Evolutionary conservation across 1,140 invertebrate species (phyloP).

Genomic region (Trachymyrmex cornetzi): DNA sequence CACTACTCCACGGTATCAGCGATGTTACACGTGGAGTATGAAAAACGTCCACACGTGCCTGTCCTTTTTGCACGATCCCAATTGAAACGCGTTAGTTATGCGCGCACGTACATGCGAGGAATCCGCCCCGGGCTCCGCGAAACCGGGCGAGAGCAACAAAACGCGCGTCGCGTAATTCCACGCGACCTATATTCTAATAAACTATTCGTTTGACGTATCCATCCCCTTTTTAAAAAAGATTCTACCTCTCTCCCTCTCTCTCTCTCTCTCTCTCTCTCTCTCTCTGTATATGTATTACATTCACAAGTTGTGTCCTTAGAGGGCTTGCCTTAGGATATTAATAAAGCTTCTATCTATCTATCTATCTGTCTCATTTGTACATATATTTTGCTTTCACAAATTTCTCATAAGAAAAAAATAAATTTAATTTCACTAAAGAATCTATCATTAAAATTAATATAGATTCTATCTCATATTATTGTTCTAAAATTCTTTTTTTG

Average conservation of each 20-base stretch:
- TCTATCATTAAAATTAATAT: no score
- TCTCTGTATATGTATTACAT: no score
- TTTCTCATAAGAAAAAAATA: no score
- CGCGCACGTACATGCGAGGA: not conserved
- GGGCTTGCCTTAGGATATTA: no score
- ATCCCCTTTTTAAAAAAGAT: constrained; percentile 60
- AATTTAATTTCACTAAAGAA: no score
- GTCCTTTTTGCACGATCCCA: constrained; percentile 27
- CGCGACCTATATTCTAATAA: constrained; percentile 76
- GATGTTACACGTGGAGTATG: constrained; percentile 24
- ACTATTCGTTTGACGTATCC: constrained; percentile 69
- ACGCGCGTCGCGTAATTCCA: constrained; percentile 70
- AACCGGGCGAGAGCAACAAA: constrained; percentile 64
- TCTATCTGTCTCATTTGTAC: not conserved
- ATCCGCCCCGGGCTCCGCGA: constrained; percentile 33
- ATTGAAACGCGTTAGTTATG: constrained; percentile 60
- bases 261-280: not conserved
- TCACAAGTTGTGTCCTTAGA: no score
- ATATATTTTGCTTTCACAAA: no score
- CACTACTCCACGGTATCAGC: not conserved
- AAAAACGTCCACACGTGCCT: constrained; percentile 31
- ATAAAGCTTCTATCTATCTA: no score
- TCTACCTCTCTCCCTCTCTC: constrained; percentile 7
- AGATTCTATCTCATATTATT: no score
- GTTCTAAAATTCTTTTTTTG: no score